A percentile compares a stretch with the other conserved stretches of the same genome.
phyloP scores from a whole-genome alignment of 2,113 vertebrate genomes.

The Cyanistes caeruleus region DNA sequence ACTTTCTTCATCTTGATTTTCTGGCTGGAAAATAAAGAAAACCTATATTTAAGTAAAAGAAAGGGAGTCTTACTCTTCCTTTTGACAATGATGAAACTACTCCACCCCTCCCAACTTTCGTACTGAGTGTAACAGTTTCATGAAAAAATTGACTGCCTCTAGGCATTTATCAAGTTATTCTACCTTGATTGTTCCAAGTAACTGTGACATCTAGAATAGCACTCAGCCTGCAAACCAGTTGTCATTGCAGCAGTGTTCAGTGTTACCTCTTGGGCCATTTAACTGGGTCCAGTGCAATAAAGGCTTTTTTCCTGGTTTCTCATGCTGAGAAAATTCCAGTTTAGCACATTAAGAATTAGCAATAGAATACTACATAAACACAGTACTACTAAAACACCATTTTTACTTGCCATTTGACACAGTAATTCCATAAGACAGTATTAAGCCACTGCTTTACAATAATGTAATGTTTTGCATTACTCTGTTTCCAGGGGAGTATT shows the following conservation, averaged over 20 bases:
- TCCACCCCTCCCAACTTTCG: background rate
- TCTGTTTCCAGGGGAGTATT: background rate
- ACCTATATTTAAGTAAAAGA: conserved; percentile 34
- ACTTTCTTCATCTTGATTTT: conserved; percentile 78
- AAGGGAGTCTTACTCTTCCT: background rate
- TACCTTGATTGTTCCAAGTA: background rate
- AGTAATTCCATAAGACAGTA: background rate
- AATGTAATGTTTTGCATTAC: background rate
- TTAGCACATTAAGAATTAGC: background rate
- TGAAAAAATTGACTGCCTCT: background rate
- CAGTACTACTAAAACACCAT: background rate
- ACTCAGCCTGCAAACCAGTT: background rate
- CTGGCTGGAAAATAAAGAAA: conserved; percentile 79
- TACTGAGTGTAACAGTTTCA: background rate
- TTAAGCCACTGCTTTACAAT: background rate
- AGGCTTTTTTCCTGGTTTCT: background rate
- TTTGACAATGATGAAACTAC: background rate
- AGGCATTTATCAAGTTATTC: background rate
- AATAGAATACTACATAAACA: background rate
- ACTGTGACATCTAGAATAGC: background rate
- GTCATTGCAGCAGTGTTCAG: background rate
- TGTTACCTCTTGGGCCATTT: background rate
- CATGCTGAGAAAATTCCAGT: background rate
- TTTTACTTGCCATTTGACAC: background rate
- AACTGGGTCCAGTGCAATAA: background rate